phyloP scores from a whole-genome alignment of 2,113 vertebrate genomes.

The Cyrtonyx montezumae region DNA sequence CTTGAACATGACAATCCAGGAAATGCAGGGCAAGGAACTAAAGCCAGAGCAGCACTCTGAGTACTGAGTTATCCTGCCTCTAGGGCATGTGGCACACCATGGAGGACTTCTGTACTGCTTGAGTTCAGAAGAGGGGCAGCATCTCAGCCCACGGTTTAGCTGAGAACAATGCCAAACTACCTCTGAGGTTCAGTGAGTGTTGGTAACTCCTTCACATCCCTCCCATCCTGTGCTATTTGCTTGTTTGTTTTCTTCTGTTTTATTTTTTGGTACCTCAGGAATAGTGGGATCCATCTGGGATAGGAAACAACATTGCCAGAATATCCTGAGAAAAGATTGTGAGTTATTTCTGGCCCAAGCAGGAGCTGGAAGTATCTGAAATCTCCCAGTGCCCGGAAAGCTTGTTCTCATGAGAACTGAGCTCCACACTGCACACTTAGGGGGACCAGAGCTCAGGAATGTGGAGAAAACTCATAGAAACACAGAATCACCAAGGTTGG shows the following conservation, averaged over 20 bases:
- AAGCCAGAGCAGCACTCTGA: not conserved
- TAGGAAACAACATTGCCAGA: constrained; percentile 7
- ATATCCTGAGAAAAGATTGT: not conserved
- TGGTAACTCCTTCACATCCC: not conserved
- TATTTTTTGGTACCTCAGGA: not conserved
- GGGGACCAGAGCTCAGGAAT: not conserved
- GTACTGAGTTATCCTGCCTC: not conserved
- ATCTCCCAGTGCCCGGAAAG: not conserved
- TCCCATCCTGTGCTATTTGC: not conserved
- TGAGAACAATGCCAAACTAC: fast-evolving
- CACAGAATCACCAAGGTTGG: too few relatives aligned
- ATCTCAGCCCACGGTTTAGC: not conserved
- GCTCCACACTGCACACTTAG: fast-evolving
- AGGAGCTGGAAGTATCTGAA: not conserved
- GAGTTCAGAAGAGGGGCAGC: not conserved
- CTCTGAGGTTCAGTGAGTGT: not conserved
- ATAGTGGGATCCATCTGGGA: not conserved
- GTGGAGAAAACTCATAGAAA: not conserved
- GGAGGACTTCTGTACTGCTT: not conserved
- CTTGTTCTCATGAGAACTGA: not conserved
- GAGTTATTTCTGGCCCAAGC: constrained; percentile 1
- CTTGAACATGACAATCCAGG: not conserved
- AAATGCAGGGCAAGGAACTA: not conserved
- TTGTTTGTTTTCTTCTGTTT: not conserved
- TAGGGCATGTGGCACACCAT: not conserved